Percentiles rank a stretch among this genome's conserved stretches.
Evolutionary conservation across 2,797 vertebrate species (phyloP).

Genomic region (Phylloscopus collybita): DNA sequence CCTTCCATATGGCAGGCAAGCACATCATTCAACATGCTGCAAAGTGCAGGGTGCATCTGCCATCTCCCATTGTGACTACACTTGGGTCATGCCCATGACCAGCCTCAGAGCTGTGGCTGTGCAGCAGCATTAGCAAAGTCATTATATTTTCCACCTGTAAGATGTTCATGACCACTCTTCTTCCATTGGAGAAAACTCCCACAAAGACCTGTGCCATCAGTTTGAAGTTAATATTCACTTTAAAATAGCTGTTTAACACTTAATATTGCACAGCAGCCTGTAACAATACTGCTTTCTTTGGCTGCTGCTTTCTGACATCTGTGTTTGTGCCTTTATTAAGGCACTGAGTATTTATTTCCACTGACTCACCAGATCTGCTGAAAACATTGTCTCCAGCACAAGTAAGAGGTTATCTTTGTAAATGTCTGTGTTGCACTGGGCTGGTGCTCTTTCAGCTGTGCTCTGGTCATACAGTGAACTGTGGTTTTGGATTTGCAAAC

Average conservation of each 20-base stretch:
- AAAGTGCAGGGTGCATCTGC: neutral
- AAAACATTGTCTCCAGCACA: neutral
- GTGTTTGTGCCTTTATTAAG: conserved; percentile 22
- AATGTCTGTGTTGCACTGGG: neutral
- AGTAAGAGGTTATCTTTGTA: neutral
- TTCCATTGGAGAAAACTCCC: neutral
- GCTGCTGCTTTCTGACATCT: neutral
- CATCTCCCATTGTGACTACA: neutral
- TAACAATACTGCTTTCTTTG: neutral
- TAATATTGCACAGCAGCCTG: neutral
- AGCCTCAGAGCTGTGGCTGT: neutral
- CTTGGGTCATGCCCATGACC: neutral
- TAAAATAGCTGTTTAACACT: neutral
- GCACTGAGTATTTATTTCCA: conserved; percentile 23
- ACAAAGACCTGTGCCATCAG: neutral
- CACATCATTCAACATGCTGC: accelerated
- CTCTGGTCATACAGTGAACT: neutral
- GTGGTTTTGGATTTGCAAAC: neutral
- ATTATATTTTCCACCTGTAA: neutral
- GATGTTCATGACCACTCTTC: neutral
- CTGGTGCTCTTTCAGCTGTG: neutral
- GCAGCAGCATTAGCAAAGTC: neutral
- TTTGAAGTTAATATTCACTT: neutral
- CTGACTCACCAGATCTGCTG: conserved; percentile 42
- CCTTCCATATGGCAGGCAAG: accelerated